Percentiles rank a stretch among this genome's conserved stretches.
Conservation (phyloP, 2,888 invertebrate genomes). For the Pantelozetes paolii region DNA sequence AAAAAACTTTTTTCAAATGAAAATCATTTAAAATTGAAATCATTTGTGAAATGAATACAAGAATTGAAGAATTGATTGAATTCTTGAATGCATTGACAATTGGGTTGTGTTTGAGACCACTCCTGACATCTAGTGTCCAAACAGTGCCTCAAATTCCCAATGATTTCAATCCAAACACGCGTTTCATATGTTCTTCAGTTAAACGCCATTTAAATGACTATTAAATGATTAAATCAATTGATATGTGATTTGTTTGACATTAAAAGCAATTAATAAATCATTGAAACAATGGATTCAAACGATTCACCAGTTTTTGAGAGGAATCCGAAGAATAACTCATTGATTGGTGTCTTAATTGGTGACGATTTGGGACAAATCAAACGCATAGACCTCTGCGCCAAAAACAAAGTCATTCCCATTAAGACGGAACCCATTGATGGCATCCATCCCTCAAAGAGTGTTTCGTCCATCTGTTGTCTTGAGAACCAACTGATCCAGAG, state of each 20-base stretch:
- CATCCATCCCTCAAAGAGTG: constrained; percentile 37
- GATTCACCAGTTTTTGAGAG: neutral
- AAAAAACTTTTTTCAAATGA: too few relatives aligned
- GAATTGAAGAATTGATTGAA: too few relatives aligned
- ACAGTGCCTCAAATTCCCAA: too few relatives aligned
- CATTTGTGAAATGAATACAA: too few relatives aligned
- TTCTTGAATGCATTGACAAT: too few relatives aligned
- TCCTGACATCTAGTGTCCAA: too few relatives aligned
- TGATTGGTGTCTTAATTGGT: constrained; percentile 42
- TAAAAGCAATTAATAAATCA: neutral
- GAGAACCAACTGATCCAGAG: neutral
- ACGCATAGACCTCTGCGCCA: constrained; percentile 34
- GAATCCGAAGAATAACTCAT: neutral
- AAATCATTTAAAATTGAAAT: too few relatives aligned
- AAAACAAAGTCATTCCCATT: constrained; percentile 15
- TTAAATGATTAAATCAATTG: neutral
- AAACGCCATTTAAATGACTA: neutral
- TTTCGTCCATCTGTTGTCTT: constrained; percentile 39
- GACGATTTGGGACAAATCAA: constrained; percentile 45
- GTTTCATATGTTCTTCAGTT: neutral
- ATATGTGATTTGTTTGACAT: neutral
- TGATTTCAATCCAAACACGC: too few relatives aligned
- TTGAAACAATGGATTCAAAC: neutral
- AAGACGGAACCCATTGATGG: constrained; percentile 7
- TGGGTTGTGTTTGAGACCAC: too few relatives aligned